Evolutionary conservation across 2,113 vertebrate genomes (phyloP), one percentile per base, ranked within the genome.

Genomic region (Promerops cafer): DNA sequence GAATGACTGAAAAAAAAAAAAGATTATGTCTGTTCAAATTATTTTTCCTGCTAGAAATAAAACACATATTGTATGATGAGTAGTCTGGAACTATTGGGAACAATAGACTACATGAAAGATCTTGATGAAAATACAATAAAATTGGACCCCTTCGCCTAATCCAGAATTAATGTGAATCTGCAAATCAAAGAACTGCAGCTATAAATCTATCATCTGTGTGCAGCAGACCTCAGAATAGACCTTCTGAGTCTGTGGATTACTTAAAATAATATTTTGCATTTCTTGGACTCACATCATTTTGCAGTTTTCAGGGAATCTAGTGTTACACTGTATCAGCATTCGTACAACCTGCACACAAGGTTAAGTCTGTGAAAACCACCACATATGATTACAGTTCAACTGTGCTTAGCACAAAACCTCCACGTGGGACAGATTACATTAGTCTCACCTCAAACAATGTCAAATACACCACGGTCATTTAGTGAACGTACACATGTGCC

Each of bases 171-270:
- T 1, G 5, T 54, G 57, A 76, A 93, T 79, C 45, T 50, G 39
- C n/a, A 92, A 79, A 88, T 88, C 75, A 86, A 88, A 90, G 75
- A 90, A 77, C 50, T 47, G 37, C 45, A 88, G 26, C 61, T 40
- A 86, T n/a, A 90, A 83, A 90, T 90, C 59, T 83, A 64, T 79
- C 88, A 88, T 83, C 88, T 93, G 82, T 82, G 54, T 59, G 65
- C n/a, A 90, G 54, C 30, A 92, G 50, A 90, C 37, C 71, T 83
- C 83, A 86, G 60, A 88, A 86, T 4, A 54, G 59, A 66, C 30
- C 50, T 76, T 90, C 66, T 72, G 42, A 83, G 31, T 28, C 47
- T 70, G 47, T 22, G 28, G 52, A 78, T 85, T 93, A 64, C 30
- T 57, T 10, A 61, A 33, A 69, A 47, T 37, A 90, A 39, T 47